A percentile compares a stretch with the other conserved stretches of the same genome.
Evolutionary conservation across 1,140 invertebrate genomes (phyloP).

Genomic region (Holotrichia oblita): DNA sequence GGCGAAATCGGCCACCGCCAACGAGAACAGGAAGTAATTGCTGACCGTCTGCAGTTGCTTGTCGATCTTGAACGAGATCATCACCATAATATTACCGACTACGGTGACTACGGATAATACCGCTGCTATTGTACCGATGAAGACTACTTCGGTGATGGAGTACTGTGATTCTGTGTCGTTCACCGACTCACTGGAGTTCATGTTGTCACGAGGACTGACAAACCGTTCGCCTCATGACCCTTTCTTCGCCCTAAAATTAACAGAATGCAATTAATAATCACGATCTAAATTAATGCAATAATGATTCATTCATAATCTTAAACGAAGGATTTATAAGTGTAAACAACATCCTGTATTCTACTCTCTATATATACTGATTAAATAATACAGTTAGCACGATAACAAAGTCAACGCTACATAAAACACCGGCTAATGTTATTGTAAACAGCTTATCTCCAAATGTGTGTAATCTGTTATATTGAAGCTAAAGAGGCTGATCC

Average conservation of each 20-base stretch:
- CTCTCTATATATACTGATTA: too few species aligned
- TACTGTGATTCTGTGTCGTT: slow-evolving; percentile 56
- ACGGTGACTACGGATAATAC: slow-evolving; percentile 86
- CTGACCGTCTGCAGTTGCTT: slow-evolving; percentile 98
- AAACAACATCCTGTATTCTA: too few species aligned
- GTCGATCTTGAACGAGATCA: slow-evolving; percentile 96
- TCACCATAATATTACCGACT: slow-evolving; percentile 94
- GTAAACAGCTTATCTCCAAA: too few species aligned
- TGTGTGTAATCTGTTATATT: too few species aligned
- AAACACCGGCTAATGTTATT: too few species aligned
- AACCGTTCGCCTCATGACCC: slow-evolving; percentile 59
- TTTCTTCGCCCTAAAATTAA: slow-evolving; percentile 51
- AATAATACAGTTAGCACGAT: too few species aligned
- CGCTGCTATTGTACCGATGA: slow-evolving; percentile 82
- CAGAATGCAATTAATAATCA: too few species aligned
- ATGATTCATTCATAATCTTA: too few species aligned
- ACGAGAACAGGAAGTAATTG: slow-evolving; percentile 95
- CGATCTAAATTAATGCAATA: too few species aligned
- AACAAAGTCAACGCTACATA: too few species aligned
- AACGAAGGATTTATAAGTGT: too few species aligned
- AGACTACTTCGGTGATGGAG: slow-evolving; percentile 76
- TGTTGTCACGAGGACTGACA: slow-evolving; percentile 60
- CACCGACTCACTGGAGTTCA: slow-evolving; percentile 63
- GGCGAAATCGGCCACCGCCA: slow-evolving; percentile 93
- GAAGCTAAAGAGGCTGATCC: too few species aligned